Conservation (phyloP, 2,113 vertebrate species). For the Crotalus helleri region DNA sequence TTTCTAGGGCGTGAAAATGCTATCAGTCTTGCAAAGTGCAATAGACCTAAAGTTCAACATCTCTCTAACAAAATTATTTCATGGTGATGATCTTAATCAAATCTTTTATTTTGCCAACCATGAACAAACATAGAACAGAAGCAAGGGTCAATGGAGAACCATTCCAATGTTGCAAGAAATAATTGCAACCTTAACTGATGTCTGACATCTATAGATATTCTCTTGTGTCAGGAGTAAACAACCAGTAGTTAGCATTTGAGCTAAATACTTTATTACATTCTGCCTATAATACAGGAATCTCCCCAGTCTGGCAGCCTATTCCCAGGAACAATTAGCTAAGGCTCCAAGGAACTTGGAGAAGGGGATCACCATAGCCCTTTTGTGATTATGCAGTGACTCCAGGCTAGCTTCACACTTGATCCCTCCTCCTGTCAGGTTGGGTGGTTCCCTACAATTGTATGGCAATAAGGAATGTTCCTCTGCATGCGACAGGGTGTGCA, state of each 20-base stretch:
- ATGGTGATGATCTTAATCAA: background rate
- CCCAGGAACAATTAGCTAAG: too few relatives aligned
- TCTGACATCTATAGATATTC: background rate
- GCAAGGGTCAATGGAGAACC: background rate
- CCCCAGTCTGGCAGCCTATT: too few relatives aligned
- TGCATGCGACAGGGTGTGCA: too few relatives aligned
- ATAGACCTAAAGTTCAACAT: background rate
- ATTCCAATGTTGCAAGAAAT: background rate
- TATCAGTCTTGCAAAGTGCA: background rate
- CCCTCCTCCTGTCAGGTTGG: too few relatives aligned
- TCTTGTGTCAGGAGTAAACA: background rate
- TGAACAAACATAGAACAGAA: background rate
- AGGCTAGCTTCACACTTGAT: too few relatives aligned
- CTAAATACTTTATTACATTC: too few relatives aligned
- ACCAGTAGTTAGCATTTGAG: background rate
- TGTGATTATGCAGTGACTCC: too few relatives aligned
- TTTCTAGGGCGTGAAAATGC: background rate
- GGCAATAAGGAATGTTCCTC: too few relatives aligned
- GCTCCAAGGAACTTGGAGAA: too few relatives aligned
- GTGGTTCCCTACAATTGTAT: too few relatives aligned
- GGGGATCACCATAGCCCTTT: too few relatives aligned
- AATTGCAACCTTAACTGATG: background rate
- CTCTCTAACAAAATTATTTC: background rate
- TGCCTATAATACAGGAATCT: too few relatives aligned
- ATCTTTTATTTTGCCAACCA: background rate